A percentile compares a stretch with the other conserved stretches of the same genome.
phyloP scores from a whole-genome alignment of 2,113 vertebrate genomes.

The Struthio camelus region DNA sequence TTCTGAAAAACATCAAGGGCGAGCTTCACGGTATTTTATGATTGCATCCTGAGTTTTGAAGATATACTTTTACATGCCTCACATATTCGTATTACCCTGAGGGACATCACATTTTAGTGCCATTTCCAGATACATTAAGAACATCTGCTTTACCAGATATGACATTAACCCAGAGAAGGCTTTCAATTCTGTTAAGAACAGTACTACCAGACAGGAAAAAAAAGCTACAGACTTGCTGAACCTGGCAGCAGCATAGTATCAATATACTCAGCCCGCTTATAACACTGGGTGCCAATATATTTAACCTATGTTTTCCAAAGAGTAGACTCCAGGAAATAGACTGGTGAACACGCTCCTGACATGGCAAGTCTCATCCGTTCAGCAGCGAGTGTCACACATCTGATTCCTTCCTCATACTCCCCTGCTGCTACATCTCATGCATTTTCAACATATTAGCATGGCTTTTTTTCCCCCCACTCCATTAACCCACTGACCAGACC shows the following conservation, averaged over 20 bases:
- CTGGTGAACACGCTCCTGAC: background rate
- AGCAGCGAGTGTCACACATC: background rate
- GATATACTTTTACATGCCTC: background rate
- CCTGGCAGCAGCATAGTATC: background rate
- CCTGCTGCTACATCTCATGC: rapidly evolving
- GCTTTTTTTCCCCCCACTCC: background rate
- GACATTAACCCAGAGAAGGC: background rate
- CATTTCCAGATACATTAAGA: background rate
- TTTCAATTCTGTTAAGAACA: background rate
- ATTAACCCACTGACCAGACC: background rate
- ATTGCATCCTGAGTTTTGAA: background rate
- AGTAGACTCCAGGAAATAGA: rapidly evolving
- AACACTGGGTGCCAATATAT: rapidly evolving
- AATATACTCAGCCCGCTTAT: background rate
- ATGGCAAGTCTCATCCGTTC: rapidly evolving
- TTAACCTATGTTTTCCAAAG: background rate
- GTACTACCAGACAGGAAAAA: background rate
- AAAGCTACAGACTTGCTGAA: background rate
- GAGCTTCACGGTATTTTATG: background rate
- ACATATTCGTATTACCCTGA: background rate
- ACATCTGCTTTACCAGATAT: background rate
- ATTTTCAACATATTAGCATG: rapidly evolving
- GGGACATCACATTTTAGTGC: background rate
- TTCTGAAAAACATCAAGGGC: background rate
- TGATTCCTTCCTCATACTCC: background rate